Percentiles rank a stretch among this genome's conserved stretches.
These are phyloP conservation scores for Mus minutoides DNA, from an alignment of 2,797 vertebrate genomes.

Conservation along the genomic window DNA sequence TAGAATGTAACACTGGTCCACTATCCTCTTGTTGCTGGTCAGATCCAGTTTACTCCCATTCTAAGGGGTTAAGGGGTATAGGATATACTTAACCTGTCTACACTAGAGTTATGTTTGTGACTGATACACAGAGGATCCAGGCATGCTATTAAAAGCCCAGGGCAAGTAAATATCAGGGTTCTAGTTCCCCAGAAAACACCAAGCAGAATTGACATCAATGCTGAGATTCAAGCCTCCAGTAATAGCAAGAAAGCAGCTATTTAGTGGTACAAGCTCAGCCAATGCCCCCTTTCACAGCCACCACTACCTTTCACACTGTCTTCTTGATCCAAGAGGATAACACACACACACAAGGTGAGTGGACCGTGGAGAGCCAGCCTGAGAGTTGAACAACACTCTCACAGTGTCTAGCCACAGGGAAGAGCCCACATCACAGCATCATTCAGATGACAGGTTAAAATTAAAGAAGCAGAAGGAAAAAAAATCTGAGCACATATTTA, in stretches of 20 bases:
- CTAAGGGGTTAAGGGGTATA: neutral
- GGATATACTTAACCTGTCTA: neutral
- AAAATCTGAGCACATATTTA: neutral
- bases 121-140: neutral
- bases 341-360: neutral
- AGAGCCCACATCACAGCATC: neutral
- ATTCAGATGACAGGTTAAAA: neutral
- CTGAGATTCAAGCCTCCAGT: neutral
- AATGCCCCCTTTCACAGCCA: neutral
- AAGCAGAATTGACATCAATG: neutral
- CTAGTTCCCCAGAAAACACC: slow-evolving; percentile 10
- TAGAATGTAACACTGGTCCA: neutral
- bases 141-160: neutral
- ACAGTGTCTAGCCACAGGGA: no score
- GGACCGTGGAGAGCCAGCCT: neutral
- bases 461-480: neutral
- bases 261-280: neutral
- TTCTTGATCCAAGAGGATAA: neutral
- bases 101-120: neutral
- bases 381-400: neutral
- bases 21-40: neutral
- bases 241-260: neutral
- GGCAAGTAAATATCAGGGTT: neutral
- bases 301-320: neutral
- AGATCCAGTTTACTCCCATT: neutral